These are phyloP conservation scores for Bucorvus abyssinicus DNA, from an alignment of 2,797 vertebrate species.

Conservation along the genomic window DNA sequence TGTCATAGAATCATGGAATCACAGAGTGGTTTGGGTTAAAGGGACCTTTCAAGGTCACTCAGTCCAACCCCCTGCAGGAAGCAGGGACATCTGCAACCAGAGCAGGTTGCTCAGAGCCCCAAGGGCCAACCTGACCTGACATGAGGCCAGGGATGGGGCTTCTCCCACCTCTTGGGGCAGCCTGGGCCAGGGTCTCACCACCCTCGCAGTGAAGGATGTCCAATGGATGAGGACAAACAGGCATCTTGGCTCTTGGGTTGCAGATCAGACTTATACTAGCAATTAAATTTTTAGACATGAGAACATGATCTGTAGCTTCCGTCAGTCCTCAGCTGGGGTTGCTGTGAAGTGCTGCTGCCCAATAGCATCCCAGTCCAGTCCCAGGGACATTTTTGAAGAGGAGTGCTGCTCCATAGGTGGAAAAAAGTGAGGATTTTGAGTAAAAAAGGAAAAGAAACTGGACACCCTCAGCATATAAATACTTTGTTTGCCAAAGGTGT, in stretches of 20 bases:
- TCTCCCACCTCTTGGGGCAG: too few relatives aligned
- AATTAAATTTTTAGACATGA: background rate
- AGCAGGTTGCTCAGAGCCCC: too few relatives aligned
- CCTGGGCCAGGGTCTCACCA: too few relatives aligned
- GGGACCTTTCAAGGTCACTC: background rate
- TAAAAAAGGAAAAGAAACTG: background rate
- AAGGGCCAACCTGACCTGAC: too few relatives aligned
- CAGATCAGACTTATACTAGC: fast-evolving
- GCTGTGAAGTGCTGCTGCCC: background rate
- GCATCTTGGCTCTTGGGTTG: background rate
- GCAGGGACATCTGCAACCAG: background rate
- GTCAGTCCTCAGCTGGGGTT: background rate
- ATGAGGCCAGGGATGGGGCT: too few relatives aligned
- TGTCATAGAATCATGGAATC: background rate
- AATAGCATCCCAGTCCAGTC: background rate
- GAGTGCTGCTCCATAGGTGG: background rate
- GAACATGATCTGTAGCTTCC: background rate
- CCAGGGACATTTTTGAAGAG: background rate
- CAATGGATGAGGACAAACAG: background rate
- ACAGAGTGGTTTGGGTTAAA: background rate
- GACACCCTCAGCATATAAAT: background rate
- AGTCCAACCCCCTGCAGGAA: too few relatives aligned
- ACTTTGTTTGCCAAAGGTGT: background rate
- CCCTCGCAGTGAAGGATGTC: background rate
- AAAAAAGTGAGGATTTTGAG: background rate